Evolutionary conservation across 2,888 invertebrate genomes (phyloP).

Genomic region (Drosophila limbata): DNA sequence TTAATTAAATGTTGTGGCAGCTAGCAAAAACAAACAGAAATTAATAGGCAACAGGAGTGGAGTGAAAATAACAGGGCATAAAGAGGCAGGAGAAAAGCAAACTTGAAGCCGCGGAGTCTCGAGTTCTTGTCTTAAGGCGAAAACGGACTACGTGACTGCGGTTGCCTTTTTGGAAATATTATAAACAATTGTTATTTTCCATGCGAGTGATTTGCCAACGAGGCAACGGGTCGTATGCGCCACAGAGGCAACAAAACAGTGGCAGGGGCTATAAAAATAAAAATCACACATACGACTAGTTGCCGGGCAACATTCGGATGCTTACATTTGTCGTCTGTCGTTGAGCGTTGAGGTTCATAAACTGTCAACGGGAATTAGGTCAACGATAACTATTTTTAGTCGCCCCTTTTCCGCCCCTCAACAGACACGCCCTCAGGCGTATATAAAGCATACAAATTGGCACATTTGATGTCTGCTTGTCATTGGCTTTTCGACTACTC

Average conservation of each 20-base stretch:
- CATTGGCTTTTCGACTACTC: slow-evolving; percentile 15
- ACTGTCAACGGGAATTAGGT: slow-evolving; percentile 72
- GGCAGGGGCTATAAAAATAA: slow-evolving; percentile 57
- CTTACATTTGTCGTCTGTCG: slow-evolving; percentile 53
- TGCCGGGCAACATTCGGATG: slow-evolving; percentile 29
- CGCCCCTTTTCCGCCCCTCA: not conserved
- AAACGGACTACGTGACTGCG: slow-evolving; percentile 44
- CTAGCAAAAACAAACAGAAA: slow-evolving; percentile 38
- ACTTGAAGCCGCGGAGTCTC: slow-evolving; percentile 15
- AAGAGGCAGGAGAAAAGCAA: not conserved
- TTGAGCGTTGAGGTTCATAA: slow-evolving; percentile 25
- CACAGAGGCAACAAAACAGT: slow-evolving; percentile 68
- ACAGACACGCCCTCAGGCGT: slow-evolving; percentile 19
- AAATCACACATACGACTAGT: slow-evolving; percentile 64
- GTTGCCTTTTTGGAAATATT: slow-evolving; percentile 20
- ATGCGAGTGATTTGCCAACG: slow-evolving; percentile 39
- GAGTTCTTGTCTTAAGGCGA: not conserved
- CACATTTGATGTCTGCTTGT: slow-evolving; percentile 11
- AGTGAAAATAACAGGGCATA: not conserved
- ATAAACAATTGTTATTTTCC: slow-evolving; percentile 54
- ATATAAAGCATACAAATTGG: slow-evolving; percentile 24
- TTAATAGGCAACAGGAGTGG: slow-evolving; percentile 28
- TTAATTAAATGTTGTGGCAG: slow-evolving; percentile 53
- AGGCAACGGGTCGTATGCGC: slow-evolving; percentile 41
- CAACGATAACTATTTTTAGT: slow-evolving; percentile 72